A percentile compares a stretch with the other conserved stretches of the same genome.
phyloP scores from a whole-genome alignment of 2,888 invertebrate genomes.

The Sceliomorpha sp. region DNA sequence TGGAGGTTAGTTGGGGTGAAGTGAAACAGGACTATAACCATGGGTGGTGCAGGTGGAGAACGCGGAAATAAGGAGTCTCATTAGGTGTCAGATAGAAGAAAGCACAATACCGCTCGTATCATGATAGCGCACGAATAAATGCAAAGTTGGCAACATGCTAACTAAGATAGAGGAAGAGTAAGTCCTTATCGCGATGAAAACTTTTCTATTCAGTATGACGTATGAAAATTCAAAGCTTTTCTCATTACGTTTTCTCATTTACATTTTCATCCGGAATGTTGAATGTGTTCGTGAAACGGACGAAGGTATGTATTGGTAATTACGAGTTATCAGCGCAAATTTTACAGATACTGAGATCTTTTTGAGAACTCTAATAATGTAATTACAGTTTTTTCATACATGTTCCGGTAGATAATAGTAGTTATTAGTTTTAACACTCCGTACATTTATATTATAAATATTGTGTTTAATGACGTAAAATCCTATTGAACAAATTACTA shows the following conservation, averaged over 20 bases:
- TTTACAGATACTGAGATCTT: no score
- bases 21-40: constrained; percentile 59
- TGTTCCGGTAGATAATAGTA: no score
- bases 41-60: constrained; percentile 35
- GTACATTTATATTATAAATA: no score
- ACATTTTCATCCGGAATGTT: constrained; percentile 19
- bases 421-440: no score
- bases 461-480: no score
- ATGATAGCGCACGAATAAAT: constrained; percentile 33
- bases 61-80: constrained; percentile 44
- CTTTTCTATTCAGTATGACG: constrained; percentile 25
- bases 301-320: no score
- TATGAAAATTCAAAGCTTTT: constrained; percentile 29
- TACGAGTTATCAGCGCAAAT: no score
- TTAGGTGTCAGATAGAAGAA: constrained; percentile 41
- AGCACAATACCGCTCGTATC: constrained; percentile 29
- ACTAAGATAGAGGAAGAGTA: constrained; percentile 26
- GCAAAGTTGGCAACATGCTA: constrained; percentile 39
- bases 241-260: constrained; percentile 23
- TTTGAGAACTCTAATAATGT: no score
- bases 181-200: constrained; percentile 27
- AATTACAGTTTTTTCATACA: no score
- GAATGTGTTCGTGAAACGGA: no score
- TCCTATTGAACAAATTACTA: no score
- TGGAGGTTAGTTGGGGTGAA: constrained; percentile 66